A percentile compares a stretch with the other conserved stretches of the same genome.
Conservation (phyloP, 2,113 vertebrate species). For the Podarcis raffonei region DNA sequence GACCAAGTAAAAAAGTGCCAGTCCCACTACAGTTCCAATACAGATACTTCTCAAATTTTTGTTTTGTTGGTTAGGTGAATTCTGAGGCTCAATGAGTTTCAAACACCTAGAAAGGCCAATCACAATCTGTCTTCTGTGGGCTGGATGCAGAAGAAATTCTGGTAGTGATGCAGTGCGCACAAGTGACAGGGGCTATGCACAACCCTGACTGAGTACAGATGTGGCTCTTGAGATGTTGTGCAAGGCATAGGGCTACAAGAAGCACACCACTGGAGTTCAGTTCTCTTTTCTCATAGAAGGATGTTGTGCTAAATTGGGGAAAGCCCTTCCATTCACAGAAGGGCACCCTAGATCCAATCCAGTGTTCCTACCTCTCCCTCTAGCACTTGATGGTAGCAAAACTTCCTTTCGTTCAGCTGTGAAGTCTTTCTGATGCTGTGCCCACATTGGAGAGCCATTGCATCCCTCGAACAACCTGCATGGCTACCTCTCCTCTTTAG, state of each 20-base stretch:
- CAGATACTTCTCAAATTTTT: too few relatives aligned
- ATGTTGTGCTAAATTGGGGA: not conserved
- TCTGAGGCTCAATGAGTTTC: not conserved
- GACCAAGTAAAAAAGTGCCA: too few relatives aligned
- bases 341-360: not conserved
- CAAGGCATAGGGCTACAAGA: not conserved
- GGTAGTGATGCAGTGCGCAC: not conserved
- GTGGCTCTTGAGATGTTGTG: not conserved
- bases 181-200: not conserved
- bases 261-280: not conserved
- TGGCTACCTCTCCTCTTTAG: slow-evolving; percentile 1
- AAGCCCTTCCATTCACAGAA: not conserved
- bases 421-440: not conserved
- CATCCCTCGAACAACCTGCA: slow-evolving; percentile 10
- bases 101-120: too few relatives aligned
- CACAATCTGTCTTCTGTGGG: not conserved
- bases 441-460: not conserved
- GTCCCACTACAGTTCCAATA: too few relatives aligned
- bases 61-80: too few relatives aligned
- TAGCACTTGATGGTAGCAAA: not conserved
- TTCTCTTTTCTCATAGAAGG: not conserved
- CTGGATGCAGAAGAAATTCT: not conserved
- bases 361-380: not conserved
- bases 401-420: not conserved
- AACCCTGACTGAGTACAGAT: not conserved